Evolutionary conservation across 2,797 vertebrate genomes (phyloP).

Genomic region (Rhinophrynus dorsalis): DNA sequence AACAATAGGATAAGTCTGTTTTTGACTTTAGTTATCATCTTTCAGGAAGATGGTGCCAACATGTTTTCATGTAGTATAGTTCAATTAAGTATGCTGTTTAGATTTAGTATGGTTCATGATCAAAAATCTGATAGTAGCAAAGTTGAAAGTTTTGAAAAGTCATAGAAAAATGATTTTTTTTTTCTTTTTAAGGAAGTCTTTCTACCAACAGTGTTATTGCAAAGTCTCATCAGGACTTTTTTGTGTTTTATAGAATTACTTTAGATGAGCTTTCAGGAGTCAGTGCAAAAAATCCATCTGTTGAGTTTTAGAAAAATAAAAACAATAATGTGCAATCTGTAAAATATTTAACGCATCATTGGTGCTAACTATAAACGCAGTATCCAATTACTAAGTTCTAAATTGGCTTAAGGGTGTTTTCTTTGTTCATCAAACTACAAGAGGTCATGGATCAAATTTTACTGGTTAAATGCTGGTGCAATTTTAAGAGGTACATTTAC

Average conservation of each 20-base stretch:
- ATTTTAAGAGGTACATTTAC: neutral
- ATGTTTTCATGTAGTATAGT: neutral
- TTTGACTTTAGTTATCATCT: no score
- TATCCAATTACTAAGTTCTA: neutral
- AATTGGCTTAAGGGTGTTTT: neutral
- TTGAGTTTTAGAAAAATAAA: neutral
- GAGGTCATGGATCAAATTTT: neutral
- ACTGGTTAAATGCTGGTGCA: neutral
- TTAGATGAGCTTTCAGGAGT: conserved; percentile 15
- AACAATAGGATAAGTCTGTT: no score
- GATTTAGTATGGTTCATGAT: neutral
- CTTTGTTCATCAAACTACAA: neutral
- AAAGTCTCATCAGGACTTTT: neutral
- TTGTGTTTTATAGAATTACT: conserved; percentile 8
- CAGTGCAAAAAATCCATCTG: conserved; percentile 22
- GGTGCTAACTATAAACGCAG: neutral
- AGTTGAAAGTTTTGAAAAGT: neutral
- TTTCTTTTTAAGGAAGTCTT: neutral
- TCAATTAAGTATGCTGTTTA: neutral
- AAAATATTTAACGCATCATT: conserved; percentile 22
- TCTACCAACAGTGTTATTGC: neutral
- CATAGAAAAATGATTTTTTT: neutral
- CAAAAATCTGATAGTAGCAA: neutral
- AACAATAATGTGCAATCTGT: conserved; percentile 25
- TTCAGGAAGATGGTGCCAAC: no score